These are phyloP conservation scores for Nothobranchius furzeri DNA, from an alignment of 2,113 vertebrate species.

Conservation along the genomic window DNA sequence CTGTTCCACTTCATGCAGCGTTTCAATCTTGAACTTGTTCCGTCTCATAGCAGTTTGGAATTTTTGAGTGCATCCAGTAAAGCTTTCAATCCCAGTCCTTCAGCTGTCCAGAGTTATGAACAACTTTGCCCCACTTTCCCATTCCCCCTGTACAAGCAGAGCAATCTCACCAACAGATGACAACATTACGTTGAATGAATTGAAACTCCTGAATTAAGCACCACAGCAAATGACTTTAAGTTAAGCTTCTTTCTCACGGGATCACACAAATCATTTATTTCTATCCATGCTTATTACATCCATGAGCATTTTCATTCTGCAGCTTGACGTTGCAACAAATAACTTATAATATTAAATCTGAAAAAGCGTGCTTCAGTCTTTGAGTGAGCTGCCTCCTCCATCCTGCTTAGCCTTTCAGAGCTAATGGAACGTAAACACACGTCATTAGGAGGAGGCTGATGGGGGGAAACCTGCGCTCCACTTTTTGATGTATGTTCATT, in stretches of 20 bases:
- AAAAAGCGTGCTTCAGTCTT: slow-evolving; percentile 41
- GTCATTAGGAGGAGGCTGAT: slow-evolving; percentile 37
- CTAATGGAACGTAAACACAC: slow-evolving; percentile 58
- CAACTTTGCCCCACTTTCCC: not conserved
- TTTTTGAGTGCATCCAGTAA: not conserved
- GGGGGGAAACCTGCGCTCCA: slow-evolving; percentile 4
- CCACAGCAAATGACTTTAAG: slow-evolving; percentile 36
- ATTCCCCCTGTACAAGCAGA: slow-evolving; percentile 19
- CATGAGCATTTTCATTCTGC: slow-evolving; percentile 51
- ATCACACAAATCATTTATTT: slow-evolving; percentile 57
- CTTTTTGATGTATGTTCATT: slow-evolving; percentile 43
- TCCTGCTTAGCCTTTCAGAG: slow-evolving; percentile 44
- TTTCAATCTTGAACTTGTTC: slow-evolving; percentile 26
- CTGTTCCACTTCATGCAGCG: not conserved
- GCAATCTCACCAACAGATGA: slow-evolving; percentile 27
- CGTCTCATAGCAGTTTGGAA: not conserved
- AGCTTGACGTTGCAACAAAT: slow-evolving; percentile 53
- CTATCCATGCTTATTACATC: slow-evolving; percentile 44
- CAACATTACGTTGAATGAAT: slow-evolving; percentile 50
- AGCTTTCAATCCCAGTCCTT: slow-evolving; percentile 3
- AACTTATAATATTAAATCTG: slow-evolving; percentile 43
- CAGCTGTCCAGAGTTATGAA: slow-evolving; percentile 27
- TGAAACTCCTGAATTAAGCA: slow-evolving; percentile 55
- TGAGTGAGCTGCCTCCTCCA: slow-evolving; percentile 27
- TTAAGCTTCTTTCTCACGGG: slow-evolving; percentile 39